These are phyloP conservation scores for Crenuchus spilurus DNA, from an alignment of 2,797 vertebrate genomes.

Conservation along the genomic window DNA sequence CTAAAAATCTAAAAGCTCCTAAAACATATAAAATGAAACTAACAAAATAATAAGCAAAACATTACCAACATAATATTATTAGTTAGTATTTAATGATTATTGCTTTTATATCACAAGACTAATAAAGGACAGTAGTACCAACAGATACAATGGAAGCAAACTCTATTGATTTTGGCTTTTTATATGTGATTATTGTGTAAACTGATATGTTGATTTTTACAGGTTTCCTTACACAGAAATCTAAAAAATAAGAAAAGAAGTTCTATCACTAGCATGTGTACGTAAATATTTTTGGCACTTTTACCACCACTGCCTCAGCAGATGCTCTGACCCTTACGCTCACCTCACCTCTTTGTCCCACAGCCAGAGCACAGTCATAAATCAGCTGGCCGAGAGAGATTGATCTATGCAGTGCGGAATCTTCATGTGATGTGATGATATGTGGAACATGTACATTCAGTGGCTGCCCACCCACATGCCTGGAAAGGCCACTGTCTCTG, in stretches of 20 bases:
- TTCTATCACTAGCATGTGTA: not conserved
- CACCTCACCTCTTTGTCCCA: constrained; percentile 26
- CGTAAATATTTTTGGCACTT: not conserved
- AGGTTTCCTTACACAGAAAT: no score
- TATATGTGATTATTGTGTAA: no score
- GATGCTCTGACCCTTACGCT: constrained; percentile 9
- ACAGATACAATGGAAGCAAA: no score
- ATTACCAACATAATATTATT: no score
- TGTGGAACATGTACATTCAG: constrained; percentile 63
- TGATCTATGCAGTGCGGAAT: constrained; percentile 65
- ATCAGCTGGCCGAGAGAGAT: constrained; percentile 54
- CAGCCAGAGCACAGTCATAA: constrained; percentile 40
- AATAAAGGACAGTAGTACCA: no score
- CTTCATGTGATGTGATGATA: constrained; percentile 72
- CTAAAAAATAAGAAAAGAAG: not conserved
- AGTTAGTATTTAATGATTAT: no score
- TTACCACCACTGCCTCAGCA: not conserved
- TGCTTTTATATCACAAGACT: no score
- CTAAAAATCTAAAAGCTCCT: no score
- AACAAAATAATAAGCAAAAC: no score
- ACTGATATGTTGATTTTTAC: no score
- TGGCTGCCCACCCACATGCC: constrained; percentile 57
- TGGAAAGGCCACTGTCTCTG: constrained; percentile 48
- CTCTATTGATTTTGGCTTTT: no score
- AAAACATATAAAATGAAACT: no score